Percentiles rank a stretch among this genome's conserved stretches.
Evolutionary conservation across 1,140 invertebrate genomes (phyloP).

Genomic region (Anagrus nilaparvatae): DNA sequence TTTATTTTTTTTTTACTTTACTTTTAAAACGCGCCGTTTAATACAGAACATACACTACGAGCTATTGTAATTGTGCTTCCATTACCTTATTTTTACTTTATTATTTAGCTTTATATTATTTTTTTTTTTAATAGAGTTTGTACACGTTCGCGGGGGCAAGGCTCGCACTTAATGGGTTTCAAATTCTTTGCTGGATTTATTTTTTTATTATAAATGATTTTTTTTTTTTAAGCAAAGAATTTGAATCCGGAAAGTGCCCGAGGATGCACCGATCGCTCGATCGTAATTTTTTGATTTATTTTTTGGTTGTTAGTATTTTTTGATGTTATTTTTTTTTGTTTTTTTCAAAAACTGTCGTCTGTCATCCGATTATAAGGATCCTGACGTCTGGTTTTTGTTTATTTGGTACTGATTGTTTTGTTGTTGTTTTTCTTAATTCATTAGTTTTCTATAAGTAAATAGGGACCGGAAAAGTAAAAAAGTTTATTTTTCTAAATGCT

Average conservation of each 20-base stretch:
- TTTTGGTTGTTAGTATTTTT: not conserved
- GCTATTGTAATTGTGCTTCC: conserved; percentile 41
- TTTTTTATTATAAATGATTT: conserved; percentile 9
- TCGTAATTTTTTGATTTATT: conserved; percentile 14
- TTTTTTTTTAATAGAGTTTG: conserved; percentile 27
- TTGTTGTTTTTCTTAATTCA: conserved; percentile 19
- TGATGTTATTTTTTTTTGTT: no score
- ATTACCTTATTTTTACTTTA: conserved; percentile 25
- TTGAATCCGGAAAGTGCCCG: conserved; percentile 4
- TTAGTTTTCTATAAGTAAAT: conserved; percentile 4
- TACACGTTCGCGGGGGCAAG: conserved; percentile 34
- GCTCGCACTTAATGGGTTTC: conserved; percentile 19
- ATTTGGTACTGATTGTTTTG: conserved; percentile 23
- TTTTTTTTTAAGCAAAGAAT: conserved; percentile 5
- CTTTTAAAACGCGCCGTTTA: no score
- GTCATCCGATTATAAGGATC: no score
- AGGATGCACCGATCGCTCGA: conserved; percentile 14
- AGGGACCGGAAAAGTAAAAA: conserved; percentile 12
- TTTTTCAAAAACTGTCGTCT: conserved; percentile 1
- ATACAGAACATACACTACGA: conserved; percentile 45
- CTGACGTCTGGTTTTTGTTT: conserved; percentile 30
- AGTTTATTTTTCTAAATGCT: no score
- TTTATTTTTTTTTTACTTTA: no score
- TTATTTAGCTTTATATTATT: conserved; percentile 22
- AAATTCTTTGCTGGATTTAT: conserved; percentile 12